Evolutionary conservation across 2,113 vertebrate species (phyloP).

Genomic region (Australoheros scitulus): DNA sequence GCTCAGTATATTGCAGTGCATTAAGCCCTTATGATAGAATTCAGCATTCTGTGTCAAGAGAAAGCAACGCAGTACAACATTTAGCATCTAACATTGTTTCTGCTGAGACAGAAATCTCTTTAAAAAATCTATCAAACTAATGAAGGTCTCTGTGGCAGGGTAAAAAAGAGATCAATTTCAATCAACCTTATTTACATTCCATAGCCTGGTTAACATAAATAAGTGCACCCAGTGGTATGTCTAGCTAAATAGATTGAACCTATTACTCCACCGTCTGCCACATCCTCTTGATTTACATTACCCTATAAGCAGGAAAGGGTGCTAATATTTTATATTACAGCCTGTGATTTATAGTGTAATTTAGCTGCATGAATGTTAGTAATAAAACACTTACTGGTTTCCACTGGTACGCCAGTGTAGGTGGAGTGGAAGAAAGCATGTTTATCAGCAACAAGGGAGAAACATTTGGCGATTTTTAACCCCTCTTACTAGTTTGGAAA

Average conservation of each 20-base stretch:
- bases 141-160: conserved; percentile 9
- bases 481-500: neutral
- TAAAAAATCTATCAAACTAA: conserved; percentile 33
- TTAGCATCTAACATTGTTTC: neutral
- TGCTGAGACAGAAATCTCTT: neutral
- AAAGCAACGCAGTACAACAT: neutral
- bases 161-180: conserved; percentile 16
- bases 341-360: conserved; percentile 15
- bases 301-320: conserved; percentile 47
- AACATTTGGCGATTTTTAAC: neutral
- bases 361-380: neutral
- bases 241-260: conserved; percentile 35
- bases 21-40: neutral
- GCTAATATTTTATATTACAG: neutral
- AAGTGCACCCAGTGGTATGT: conserved; percentile 14
- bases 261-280: conserved; percentile 29
- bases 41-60: neutral
- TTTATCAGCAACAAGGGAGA: neutral
- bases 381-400: neutral
- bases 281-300: conserved; percentile 36
- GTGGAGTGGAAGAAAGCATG: neutral
- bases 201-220: conserved; percentile 34
- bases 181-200: conserved; percentile 23
- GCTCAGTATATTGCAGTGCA: neutral
- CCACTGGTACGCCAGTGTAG: neutral